Conservation (phyloP, 2,888 invertebrate species). For the Drosophila crucigera region DNA sequence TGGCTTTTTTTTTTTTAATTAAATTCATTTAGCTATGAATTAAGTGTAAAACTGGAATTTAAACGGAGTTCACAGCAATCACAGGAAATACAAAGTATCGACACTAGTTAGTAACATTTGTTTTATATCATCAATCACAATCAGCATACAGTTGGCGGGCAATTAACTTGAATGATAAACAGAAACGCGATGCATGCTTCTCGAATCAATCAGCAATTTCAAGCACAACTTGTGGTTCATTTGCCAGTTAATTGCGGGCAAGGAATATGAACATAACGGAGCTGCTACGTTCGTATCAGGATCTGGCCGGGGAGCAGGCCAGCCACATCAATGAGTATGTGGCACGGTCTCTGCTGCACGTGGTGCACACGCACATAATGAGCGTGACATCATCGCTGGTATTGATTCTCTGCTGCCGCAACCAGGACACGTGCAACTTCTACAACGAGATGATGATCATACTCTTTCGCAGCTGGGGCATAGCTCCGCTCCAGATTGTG, state of each 20-base stretch:
- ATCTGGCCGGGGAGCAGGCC: constrained; percentile 59
- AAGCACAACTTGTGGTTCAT: background rate
- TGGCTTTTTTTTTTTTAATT: background rate
- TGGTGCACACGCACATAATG: constrained; percentile 69
- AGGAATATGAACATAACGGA: constrained; percentile 68
- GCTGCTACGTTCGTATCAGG: constrained; percentile 54
- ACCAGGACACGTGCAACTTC: constrained; percentile 65
- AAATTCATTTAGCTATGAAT: background rate
- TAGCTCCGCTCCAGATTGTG: constrained; percentile 68
- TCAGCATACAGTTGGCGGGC: background rate
- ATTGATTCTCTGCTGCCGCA: constrained; percentile 66
- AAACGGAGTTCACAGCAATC: background rate
- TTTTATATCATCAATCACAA: constrained; percentile 5
- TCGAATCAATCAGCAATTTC: background rate
- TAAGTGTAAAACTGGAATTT: background rate
- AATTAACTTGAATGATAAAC: constrained; percentile 10
- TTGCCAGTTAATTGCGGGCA: background rate
- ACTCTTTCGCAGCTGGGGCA: constrained; percentile 61
- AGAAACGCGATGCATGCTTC: background rate
- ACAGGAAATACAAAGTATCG: background rate
- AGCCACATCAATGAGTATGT: constrained; percentile 66
- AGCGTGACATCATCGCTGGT: constrained; percentile 66
- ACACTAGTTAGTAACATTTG: background rate
- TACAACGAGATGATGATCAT: constrained; percentile 71
- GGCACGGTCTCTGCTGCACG: constrained; percentile 65